Base-by-base conservation (phyloP, 2,888 invertebrate species). In the Tridacna crocea region DNA sequence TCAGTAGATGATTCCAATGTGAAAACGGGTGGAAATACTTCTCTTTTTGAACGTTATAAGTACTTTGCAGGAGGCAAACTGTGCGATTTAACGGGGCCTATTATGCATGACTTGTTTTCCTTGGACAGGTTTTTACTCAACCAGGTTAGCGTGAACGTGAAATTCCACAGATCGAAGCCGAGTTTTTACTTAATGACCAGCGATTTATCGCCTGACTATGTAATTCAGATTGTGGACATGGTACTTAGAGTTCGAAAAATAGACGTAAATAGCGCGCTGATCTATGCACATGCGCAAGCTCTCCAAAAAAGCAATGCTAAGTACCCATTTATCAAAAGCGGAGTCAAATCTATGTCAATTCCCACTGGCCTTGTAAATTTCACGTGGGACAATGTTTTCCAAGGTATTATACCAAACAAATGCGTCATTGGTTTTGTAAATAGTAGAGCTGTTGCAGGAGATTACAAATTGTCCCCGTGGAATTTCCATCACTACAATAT, bases 141-240 rank as follows among this genome's bases (percentile, higher is more conserved):
- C 47, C 75, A 80, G 47, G 36, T 65, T 6, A 75, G 70, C 10
- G 60, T 83, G 24, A 65, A 68, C 27, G 55, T 83, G 19, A 83
- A 80, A 75, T 77, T 80, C n/a, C 77, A 77, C 70, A 66, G 74
- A 58, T 36, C 83, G 4, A 83, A 77, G 72, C 83, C 83, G 0
- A 61, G 51, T 0, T 83, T 80, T 66, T 83, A 73, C 27, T 65
- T 80, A 6, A 77, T 75, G 75, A 72, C 74, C 1, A 72, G 74
- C 60, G 58, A 26, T 11, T 6, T 70, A 15, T 22, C 24, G 12
- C 75, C 80, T 24, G 75, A 66, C 51, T 83, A 58, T 46, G 65
- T 60, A 65, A 73, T 83, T 36, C 65, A 51, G n/a, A 75, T 83
- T n/a, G 80, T 74, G 15, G 78, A 80, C 10, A 80, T 83, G 72